Conservation (phyloP, 2,113 vertebrate species). For the Seriola quinqueradiata region DNA sequence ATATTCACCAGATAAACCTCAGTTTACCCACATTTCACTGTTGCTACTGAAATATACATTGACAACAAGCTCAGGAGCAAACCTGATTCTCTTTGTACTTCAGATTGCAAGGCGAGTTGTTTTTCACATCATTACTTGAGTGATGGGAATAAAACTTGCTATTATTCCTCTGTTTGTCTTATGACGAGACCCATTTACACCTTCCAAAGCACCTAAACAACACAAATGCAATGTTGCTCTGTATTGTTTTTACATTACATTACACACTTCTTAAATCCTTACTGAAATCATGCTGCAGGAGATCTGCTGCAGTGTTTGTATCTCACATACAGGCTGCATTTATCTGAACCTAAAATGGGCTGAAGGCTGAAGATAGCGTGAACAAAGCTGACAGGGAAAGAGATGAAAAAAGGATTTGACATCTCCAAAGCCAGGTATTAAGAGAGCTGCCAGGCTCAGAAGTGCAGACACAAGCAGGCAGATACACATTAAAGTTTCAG, state of each 20-base stretch:
- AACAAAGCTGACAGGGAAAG: conserved; percentile 72
- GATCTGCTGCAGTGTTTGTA: conserved; percentile 34
- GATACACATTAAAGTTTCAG: conserved; percentile 79
- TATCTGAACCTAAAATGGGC: conserved; percentile 67
- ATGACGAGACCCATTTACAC: conserved; percentile 20
- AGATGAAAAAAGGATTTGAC: conserved; percentile 74
- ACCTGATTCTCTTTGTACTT: conserved; percentile 47
- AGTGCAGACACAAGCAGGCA: conserved; percentile 75
- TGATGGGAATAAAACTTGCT: conserved; percentile 26
- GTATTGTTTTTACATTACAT: conserved; percentile 17
- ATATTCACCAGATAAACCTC: conserved; percentile 60
- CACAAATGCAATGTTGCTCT: conserved; percentile 22
- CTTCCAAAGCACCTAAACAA: conserved; percentile 5
- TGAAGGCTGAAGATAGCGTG: conserved; percentile 69
- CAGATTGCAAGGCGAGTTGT: conserved; percentile 21
- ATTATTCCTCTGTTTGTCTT: conserved; percentile 17
- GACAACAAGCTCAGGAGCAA: conserved; percentile 7
- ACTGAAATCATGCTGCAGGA: conserved; percentile 24
- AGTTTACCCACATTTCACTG: conserved; percentile 55
- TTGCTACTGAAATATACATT: conserved; percentile 60
- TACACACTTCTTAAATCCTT: conserved; percentile 27
- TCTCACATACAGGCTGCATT: conserved; percentile 42
- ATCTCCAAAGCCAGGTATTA: conserved; percentile 79
- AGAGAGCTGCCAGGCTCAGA: conserved; percentile 75
- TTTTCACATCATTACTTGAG: conserved; percentile 35